Evolutionary conservation across 2,888 invertebrate species (phyloP).

Genomic region (Carpatolechia fugitivella): DNA sequence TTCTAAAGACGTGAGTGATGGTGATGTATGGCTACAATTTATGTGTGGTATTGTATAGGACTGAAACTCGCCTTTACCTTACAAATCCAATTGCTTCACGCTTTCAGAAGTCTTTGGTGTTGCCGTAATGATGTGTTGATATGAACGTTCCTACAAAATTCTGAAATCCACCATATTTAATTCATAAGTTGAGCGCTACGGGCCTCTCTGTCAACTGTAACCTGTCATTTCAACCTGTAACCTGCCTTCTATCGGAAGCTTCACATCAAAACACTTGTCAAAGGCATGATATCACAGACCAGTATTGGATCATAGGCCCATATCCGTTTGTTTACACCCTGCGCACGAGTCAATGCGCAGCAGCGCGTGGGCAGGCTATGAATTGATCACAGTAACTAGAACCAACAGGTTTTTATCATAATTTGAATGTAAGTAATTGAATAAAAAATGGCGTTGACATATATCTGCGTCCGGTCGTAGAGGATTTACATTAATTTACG

Average conservation of each 20-base stretch:
- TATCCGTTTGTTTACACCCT: constrained; percentile 25
- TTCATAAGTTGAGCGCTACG: too few relatives aligned
- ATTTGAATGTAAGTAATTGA: not conserved
- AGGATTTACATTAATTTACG: not conserved
- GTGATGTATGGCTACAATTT: too few relatives aligned
- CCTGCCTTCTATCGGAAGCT: not conserved
- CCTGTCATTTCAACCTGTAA: too few relatives aligned
- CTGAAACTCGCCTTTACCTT: too few relatives aligned
- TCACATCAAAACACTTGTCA: not conserved
- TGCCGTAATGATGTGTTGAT: too few relatives aligned
- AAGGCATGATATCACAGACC: constrained; percentile 5
- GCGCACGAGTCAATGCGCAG: not conserved
- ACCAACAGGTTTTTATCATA: constrained; percentile 10
- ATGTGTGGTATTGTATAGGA: too few relatives aligned
- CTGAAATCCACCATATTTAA: too few relatives aligned
- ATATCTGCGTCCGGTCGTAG: constrained; percentile 3
- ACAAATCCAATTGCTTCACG: too few relatives aligned
- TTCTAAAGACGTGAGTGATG: too few relatives aligned
- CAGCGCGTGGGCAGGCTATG: constrained; percentile 22
- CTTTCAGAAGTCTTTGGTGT: too few relatives aligned
- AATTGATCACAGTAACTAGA: not conserved
- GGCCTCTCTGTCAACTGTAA: too few relatives aligned
- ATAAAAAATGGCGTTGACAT: constrained; percentile 10
- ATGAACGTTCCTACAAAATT: too few relatives aligned
- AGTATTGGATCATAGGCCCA: constrained; percentile 41